These are phyloP conservation scores for Artemia sinica DNA, from an alignment of 2,888 invertebrate species.

Conservation along the genomic window DNA sequence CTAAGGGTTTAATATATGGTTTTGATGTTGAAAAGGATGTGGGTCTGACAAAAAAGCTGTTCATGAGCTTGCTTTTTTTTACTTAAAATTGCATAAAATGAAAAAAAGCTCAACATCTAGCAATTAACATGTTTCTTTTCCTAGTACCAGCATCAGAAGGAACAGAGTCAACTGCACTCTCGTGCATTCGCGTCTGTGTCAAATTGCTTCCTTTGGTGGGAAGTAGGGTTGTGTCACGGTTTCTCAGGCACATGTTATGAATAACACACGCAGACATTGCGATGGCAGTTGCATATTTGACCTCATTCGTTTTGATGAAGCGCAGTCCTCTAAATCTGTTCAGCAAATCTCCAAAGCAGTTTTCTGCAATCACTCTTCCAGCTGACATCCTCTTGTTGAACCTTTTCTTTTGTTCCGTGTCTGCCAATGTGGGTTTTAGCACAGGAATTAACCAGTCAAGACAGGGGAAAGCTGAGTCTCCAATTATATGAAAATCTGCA, in stretches of 20 bases:
- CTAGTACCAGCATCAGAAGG: neutral
- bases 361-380: neutral
- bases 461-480: constrained; percentile 2
- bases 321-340: too few relatives aligned
- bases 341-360: neutral
- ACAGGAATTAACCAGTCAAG: neutral
- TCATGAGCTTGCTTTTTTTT: too few relatives aligned
- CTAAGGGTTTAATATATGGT: too few relatives aligned
- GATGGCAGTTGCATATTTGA: neutral
- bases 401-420: neutral
- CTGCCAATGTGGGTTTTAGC: neutral
- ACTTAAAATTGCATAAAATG: too few relatives aligned
- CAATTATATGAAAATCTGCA: neutral
- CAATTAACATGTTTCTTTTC: neutral
- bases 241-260: neutral
- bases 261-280: neutral
- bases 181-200: neutral
- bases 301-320: too few relatives aligned
- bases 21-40: too few relatives aligned
- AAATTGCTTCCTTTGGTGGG: neutral
- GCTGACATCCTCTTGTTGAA: neutral
- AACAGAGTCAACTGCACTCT: neutral
- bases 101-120: neutral
- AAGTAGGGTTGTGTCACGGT: neutral
- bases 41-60: too few relatives aligned